Base-by-base conservation (phyloP, 2,797 vertebrate species). In the Anabas testudineus region DNA sequence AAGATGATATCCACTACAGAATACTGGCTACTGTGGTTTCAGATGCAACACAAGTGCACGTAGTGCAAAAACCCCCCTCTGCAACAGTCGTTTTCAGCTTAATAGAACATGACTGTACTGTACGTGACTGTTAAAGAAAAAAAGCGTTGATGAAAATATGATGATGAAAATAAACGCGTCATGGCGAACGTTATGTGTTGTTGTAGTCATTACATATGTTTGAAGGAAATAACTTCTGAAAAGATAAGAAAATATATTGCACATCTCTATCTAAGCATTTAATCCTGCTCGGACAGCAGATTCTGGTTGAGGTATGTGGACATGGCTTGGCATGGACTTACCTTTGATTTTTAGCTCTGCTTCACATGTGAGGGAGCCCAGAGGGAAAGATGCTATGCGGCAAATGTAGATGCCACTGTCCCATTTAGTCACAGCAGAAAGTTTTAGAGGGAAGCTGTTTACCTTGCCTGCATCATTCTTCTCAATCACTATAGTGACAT, bases 371-470 rank as follows among this genome's bases (percentile, higher is more conserved):
- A 73, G 18, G 41, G 45, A 30, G 26, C 92, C 92, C 0, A 0
- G 0, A 30, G 90, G 91, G 78, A 67, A 94, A 1, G 32, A 65
- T 12, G 65, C 0, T 1, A 90, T 30, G 0, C 86, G 71, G 73
- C 92, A 94, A 49, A 45, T 2, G 43, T 94, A 94, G 3, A 47
- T 22, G 16, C 85, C 92, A 3, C 74, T 77, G 60, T 94, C 67
- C 32, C 39, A 28, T 42, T 39, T 67, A 4, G 32, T 55, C 41
- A 90, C 75, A 0, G 4, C 0, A 5, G 30, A 3, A 46, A 95
- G 61, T 24, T 82, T 32, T 21, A 94, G 75, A 37, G 68, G 5
- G 8, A 79, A 78, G 4, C 79, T 86, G 4, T 0, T 56, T 0
- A 45, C 12, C 0, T 5, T 0, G 0, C 3, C 5, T 3, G 3